phyloP scores from a whole-genome alignment of 2,113 vertebrate species.

The Petromus typicus region DNA sequence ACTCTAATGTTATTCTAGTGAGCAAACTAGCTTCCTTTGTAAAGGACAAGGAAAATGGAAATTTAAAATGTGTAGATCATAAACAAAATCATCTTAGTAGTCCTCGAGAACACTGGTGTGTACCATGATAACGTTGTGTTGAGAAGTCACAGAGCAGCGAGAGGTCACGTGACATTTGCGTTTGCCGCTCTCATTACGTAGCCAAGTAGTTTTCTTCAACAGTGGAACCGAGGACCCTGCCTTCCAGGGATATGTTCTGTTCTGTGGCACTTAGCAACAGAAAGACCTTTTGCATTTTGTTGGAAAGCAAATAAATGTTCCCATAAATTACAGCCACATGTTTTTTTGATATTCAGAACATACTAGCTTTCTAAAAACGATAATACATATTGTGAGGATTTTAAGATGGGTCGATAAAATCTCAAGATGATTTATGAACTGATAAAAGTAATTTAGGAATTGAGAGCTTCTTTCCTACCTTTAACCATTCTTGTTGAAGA shows the following conservation, averaged over 20 bases:
- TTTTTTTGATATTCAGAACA: conserved; percentile 26
- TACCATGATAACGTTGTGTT: background rate
- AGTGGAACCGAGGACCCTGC: background rate
- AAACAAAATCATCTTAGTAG: background rate
- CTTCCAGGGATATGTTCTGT: background rate
- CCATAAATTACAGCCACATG: background rate
- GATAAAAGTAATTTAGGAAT: background rate
- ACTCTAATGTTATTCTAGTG: background rate
- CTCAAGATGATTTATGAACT: no score
- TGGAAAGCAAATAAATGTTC: background rate
- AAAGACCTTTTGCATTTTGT: background rate
- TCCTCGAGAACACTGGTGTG: background rate
- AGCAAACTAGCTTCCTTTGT: background rate
- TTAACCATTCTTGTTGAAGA: conserved; percentile 87
- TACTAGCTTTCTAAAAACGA: background rate
- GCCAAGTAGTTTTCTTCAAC: background rate
- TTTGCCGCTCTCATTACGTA: background rate
- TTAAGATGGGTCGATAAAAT: background rate
- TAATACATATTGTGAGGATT: conserved; percentile 10
- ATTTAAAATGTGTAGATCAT: background rate
- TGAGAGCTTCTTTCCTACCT: conserved; percentile 81
- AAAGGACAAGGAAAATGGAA: background rate
- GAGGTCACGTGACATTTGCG: background rate
- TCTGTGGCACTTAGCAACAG: background rate
- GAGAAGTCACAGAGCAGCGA: background rate